A percentile compares a stretch with the other conserved stretches of the same genome.
Conservation (phyloP, 2,113 vertebrate genomes). For the Trachemys scripta region DNA sequence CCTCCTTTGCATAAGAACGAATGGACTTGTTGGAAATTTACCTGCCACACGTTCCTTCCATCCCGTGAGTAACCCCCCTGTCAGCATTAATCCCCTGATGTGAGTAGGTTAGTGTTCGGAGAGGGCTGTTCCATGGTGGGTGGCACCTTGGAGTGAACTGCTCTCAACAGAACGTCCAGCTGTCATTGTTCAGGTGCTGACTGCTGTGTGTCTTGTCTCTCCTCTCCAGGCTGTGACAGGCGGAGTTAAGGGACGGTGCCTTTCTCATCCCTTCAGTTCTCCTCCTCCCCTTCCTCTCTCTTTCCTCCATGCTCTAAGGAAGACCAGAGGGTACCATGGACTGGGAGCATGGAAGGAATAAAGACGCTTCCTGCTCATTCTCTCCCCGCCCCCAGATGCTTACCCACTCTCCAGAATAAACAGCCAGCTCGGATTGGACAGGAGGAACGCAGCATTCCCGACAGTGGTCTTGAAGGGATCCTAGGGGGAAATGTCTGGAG, state of each 20-base stretch:
- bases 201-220: constrained; percentile 67
- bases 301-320: constrained; percentile 67
- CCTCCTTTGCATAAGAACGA: background rate
- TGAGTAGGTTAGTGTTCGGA: background rate
- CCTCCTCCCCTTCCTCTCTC: constrained; percentile 74
- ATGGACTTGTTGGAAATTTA: background rate
- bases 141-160: background rate
- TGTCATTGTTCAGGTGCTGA: background rate
- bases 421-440: background rate
- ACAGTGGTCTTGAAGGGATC: background rate
- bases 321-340: constrained; percentile 43
- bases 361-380: constrained; percentile 59
- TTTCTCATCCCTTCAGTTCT: constrained; percentile 75
- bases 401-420: constrained; percentile 38
- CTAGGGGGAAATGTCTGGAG: background rate
- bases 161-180: background rate
- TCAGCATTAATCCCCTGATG: background rate
- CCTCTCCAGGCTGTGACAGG: constrained; percentile 86
- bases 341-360: background rate
- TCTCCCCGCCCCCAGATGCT: constrained; percentile 58
- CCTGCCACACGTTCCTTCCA: background rate
- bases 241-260: constrained; percentile 78
- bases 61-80: background rate
- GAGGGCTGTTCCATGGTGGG: background rate
- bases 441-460: background rate